Evolutionary conservation across 2,797 vertebrate species (phyloP).

Genomic region (Lepus townsendii): DNA sequence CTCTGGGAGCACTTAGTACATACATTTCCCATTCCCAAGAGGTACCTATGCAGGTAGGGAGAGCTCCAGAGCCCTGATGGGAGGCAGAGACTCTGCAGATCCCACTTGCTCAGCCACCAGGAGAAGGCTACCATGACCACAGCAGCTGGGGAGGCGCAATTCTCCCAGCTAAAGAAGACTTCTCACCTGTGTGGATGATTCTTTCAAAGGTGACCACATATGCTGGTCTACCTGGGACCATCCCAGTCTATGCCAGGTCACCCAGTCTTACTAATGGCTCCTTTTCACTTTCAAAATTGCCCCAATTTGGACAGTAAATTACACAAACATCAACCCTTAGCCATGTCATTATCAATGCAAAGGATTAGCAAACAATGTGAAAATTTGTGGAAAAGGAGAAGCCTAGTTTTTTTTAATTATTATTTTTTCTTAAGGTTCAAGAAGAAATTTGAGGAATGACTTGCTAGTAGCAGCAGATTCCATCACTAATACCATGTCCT

Average conservation of each 20-base stretch:
- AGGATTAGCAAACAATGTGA: not conserved
- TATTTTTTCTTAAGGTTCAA: constrained; percentile 92
- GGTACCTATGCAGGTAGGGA: not conserved
- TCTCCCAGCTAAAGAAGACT: not conserved
- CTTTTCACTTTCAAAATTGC: not conserved
- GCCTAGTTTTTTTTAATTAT: constrained; percentile 30
- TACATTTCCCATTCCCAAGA: not conserved
- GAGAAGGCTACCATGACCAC: not conserved
- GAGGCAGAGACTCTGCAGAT: not conserved
- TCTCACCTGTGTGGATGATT: not conserved
- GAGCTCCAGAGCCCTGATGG: not conserved
- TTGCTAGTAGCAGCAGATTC: constrained; percentile 98
- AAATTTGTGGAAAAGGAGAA: not conserved
- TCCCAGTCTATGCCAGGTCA: not conserved
- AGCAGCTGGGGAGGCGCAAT: not conserved
- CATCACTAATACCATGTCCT: constrained; percentile 99
- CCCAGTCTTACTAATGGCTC: not conserved
- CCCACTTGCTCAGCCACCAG: not conserved
- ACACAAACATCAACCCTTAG: not conserved
- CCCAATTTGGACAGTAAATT: not conserved
- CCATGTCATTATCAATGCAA: not conserved
- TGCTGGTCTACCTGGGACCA: not conserved
- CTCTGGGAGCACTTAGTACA: not conserved
- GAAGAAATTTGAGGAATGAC: constrained; percentile 98
- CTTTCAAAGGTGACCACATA: not conserved